Base-by-base conservation (phyloP, 2,797 vertebrate genomes). In the Danio tinwini region DNA sequence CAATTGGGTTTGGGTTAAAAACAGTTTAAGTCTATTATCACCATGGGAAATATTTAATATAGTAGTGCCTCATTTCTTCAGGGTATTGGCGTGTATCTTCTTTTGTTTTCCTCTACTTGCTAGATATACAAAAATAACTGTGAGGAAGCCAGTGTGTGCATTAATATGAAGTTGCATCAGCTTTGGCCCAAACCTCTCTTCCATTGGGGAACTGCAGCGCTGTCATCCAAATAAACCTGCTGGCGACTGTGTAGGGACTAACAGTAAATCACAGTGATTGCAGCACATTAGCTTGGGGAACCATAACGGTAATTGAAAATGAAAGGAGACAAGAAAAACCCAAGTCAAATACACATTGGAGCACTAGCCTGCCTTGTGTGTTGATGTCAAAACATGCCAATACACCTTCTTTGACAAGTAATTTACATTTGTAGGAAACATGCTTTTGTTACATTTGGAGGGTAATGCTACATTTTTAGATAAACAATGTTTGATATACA, bases 261-360 rank as follows among this genome's bases (percentile, higher is more conserved):
- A 50, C 52, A 82, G 80, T 90, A 90, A 89, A 91, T 92, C 89
- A 89, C 21, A 69, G 67, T 74, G 76, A 88, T 82, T 85, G 79
- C 85, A 87, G 83, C 82, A 83, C 87, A 88, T 90, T 92, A 84
- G 73, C 79, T 86, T 40, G 80, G 82, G 82, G 86, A 80, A 77
- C 87, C 80, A 89, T 90, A 87, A 90, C 87, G 84, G 87, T 89
- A 88, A 91, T 88, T 90, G 86, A 90, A 92, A 91, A 84, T 6
- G 11, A 78, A 83, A 81, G 76, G 63, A 72, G 81, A 89, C 83
- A 83, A 80, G 88, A 85, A 84, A 73, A 85, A 21, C 7, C 59
- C 77, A 50, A 76, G 72, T 65, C 53, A 76, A 69, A 45, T 63
- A 11, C 44, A 69, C 17, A 68, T 11, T 6, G 21, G 56, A 47